These are phyloP conservation scores for Lycodopsis pacificus DNA, from an alignment of 2,797 vertebrate genomes.

Conservation along the genomic window DNA sequence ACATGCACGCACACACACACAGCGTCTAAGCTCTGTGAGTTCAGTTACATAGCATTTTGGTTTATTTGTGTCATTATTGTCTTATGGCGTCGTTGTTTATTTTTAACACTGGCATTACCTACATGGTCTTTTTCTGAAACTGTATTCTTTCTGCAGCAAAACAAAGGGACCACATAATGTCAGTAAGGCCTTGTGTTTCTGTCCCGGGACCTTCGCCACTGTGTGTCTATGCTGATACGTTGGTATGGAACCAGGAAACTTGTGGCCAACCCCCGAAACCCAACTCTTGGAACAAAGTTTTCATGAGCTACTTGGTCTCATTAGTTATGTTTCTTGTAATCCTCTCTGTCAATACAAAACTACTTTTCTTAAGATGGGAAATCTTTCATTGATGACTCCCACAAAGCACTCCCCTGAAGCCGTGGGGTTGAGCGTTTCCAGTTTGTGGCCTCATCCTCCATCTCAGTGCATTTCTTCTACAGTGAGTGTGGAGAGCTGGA, in stretches of 20 bases:
- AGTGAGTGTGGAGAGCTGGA: conserved; percentile 30
- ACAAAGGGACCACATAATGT: conserved; percentile 68
- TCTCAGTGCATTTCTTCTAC: conserved; percentile 8
- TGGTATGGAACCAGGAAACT: conserved; percentile 42
- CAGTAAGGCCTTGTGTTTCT: conserved; percentile 55
- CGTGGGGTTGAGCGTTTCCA: conserved; percentile 36
- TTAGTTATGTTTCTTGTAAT: conserved; percentile 11
- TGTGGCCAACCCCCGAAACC: conserved; percentile 18
- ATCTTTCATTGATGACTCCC: conserved; percentile 8
- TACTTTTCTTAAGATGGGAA: conserved; percentile 16
- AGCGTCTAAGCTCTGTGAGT: conserved; percentile 30
- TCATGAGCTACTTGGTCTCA: conserved; percentile 4
- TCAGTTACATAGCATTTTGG: conserved; percentile 28
- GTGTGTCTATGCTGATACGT: conserved; percentile 47
- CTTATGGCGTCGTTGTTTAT: conserved; percentile 51
- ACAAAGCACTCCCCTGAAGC: conserved; percentile 1
- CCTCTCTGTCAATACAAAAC: conserved; percentile 7
- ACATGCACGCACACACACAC: conserved; percentile 18
- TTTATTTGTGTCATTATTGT: conserved; percentile 58
- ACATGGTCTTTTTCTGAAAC: conserved; percentile 63
- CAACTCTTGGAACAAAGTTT: neutral
- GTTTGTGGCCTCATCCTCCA: conserved; percentile 34
- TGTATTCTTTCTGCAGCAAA: conserved; percentile 52
- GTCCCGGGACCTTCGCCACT: conserved; percentile 36
- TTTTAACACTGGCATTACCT: conserved; percentile 61